A percentile compares a stretch with the other conserved stretches of the same genome.
Conservation (phyloP, 2,113 vertebrate genomes). For the Columba janthina region DNA sequence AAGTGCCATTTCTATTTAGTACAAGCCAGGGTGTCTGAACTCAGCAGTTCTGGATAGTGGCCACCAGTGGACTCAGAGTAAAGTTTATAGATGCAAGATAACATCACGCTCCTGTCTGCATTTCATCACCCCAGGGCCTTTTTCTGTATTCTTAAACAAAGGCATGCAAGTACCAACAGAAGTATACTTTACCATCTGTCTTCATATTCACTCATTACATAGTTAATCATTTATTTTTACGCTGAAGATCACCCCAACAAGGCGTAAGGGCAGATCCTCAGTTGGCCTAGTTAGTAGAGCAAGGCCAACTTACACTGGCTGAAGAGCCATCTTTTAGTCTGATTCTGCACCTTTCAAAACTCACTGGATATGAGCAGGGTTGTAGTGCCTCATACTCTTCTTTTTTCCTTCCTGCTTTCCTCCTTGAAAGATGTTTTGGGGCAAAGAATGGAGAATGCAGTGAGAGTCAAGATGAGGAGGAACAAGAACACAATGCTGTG, state of each 20-base stretch:
- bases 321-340: not conserved
- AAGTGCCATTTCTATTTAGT: conserved; percentile 54
- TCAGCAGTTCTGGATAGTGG: conserved; percentile 61
- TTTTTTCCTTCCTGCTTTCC: not conserved
- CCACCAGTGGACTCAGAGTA: conserved; percentile 67
- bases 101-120: conserved; percentile 70
- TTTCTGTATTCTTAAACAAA: conserved; percentile 58
- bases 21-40: conserved; percentile 41
- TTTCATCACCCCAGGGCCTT: conserved; percentile 69
- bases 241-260: conserved; percentile 4
- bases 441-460: not conserved
- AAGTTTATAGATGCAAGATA: conserved; percentile 70
- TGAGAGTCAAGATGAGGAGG: not conserved
- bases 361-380: accelerated
- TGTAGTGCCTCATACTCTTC: accelerated
- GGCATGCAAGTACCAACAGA: conserved; percentile 72
- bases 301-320: not conserved
- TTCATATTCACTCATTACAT: conserved; percentile 10
- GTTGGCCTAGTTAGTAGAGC: not conserved
- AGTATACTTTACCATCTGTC: conserved; percentile 42
- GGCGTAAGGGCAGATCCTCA: not conserved
- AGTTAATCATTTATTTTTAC: not conserved
- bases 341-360: not conserved
- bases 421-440: not conserved
- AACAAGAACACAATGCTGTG: accelerated